Base-by-base conservation (phyloP, 2,888 invertebrate genomes). In the Torymus texanus region DNA sequence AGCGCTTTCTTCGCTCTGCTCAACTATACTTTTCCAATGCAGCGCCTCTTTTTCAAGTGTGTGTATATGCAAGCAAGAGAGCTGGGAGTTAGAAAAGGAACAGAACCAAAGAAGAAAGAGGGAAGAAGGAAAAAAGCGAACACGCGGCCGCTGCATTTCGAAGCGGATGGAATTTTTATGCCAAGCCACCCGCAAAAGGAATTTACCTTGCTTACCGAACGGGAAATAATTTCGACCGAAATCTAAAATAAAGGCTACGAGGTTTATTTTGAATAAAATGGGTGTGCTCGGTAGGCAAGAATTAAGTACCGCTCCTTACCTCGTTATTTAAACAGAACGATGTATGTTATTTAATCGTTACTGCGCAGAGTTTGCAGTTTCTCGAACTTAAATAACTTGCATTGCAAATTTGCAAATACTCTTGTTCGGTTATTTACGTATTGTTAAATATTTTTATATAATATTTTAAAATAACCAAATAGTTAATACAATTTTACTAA, bases 301-400 rank as follows among this genome's bases (percentile, higher is more conserved):
- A 63, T 63, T 50, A 65, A 63, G 55, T 73, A 56, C 58, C 56
- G 56, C 29, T 65, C 65, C 65, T 61, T 14, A 55, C 18, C 8
- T 74, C 58, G 50, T 58, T 66, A 58, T 50, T 74, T 58, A 58
- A 8, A n/a, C 11, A 21, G 14, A 74, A 74, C 66, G 58, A 66
- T 75, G 66, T 74, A 65, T 75, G 75, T 75, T 75, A 66, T 75
- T 59, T 66, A 59, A 75, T 75, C 74, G 66, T 29, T 66, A 59
- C 66, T 16, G 51, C 29, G 13, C 14, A 50, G 29, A 50, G 65
- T 61, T 62, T 53, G 61, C 61, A 71, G 65, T 63, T 29, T 1
- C 2, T 29, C 10, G 8, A 41, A 41, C 41, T 41, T 5, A 8
- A 41, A 41, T 41, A 41, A 41, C 41, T 41, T 41, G 41, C 41